phyloP scores from a whole-genome alignment of 2,113 vertebrate genomes.

The Cryptotis parvus region DNA sequence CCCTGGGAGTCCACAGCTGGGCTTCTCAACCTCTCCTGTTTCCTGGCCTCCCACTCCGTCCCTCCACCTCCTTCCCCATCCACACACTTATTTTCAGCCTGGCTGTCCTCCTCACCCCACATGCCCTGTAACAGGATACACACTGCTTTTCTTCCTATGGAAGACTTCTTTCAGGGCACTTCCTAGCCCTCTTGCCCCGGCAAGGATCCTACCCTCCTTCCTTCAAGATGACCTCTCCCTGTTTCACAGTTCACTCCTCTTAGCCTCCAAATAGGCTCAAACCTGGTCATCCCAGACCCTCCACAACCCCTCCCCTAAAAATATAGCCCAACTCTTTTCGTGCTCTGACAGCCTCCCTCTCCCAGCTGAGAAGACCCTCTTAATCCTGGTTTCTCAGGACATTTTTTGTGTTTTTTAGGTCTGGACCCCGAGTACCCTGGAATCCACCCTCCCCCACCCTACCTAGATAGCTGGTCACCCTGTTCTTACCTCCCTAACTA shows the following conservation, averaged over 20 bases:
- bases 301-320: accelerated
- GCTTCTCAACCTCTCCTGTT: neutral
- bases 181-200: neutral
- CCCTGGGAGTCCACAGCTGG: neutral
- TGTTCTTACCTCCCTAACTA: neutral
- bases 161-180: neutral
- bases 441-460: neutral
- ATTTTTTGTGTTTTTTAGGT: neutral
- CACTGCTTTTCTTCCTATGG: accelerated
- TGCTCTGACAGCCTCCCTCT: accelerated
- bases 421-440: neutral
- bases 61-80: neutral
- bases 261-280: neutral
- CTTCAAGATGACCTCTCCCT: neutral
- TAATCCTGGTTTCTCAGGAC: neutral
- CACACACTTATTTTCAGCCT: neutral
- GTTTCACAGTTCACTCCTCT: neutral
- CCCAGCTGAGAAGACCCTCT: neutral
- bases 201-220: neutral
- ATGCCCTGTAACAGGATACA: neutral
- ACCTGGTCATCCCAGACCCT: neutral
- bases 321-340: neutral
- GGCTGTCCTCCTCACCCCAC: neutral
- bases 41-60: neutral
- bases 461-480: neutral